phyloP scores from a whole-genome alignment of 2,797 vertebrate species.

The Aythya fuligula region DNA sequence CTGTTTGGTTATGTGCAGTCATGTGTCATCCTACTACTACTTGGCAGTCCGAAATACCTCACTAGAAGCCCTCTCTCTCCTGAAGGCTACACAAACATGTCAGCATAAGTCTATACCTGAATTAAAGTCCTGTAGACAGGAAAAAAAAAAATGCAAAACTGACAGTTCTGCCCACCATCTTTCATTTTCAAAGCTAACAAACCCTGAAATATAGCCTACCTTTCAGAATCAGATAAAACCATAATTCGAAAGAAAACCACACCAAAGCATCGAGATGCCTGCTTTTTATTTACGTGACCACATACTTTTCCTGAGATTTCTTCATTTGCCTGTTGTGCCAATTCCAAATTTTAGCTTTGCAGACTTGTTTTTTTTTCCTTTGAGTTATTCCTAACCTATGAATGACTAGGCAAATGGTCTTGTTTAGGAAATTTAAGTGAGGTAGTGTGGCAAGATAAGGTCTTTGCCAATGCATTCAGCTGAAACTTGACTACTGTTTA shows the following conservation, averaged over 20 bases:
- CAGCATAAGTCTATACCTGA: background rate
- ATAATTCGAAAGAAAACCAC: accelerated
- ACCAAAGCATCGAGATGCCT: background rate
- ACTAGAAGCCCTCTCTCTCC: background rate
- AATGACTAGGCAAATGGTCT: background rate
- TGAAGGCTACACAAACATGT: background rate
- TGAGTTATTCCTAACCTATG: background rate
- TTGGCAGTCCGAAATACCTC: background rate
- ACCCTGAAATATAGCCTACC: background rate
- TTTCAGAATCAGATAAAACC: background rate
- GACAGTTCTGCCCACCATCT: background rate
- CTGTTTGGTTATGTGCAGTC: background rate
- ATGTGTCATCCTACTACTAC: background rate
- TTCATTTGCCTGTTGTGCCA: background rate
- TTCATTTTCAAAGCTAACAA: background rate
- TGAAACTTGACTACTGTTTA: background rate
- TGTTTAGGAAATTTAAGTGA: background rate
- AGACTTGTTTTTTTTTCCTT: background rate
- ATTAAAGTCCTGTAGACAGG: background rate
- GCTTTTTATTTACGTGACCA: background rate
- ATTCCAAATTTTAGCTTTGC: background rate
- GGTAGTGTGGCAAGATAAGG: background rate
- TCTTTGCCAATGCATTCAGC: background rate
- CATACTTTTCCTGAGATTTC: background rate
- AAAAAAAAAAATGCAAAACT: background rate